Evolutionary conservation across 2,888 invertebrate genomes (phyloP), one percentile per base, ranked within the genome.

Genomic region (Villa cingulata): DNA sequence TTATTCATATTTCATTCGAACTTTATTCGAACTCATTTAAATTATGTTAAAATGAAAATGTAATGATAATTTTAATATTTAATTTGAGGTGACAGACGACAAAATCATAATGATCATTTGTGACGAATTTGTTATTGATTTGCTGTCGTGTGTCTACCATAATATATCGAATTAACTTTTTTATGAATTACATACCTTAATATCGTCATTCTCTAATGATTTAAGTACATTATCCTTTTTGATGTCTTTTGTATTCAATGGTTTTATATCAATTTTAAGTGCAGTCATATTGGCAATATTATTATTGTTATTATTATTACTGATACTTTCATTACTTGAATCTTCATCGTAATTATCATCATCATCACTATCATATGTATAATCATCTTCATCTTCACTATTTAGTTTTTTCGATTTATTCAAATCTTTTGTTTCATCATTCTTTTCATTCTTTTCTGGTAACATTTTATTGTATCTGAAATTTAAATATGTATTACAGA

Each of bases 381-480:
- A 41, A 18, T 48, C 42, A 12, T 50, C 37, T 37, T 50, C 47
- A 27, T 47, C 40, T n/a, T 49, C 45, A 37, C 9, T 36, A 27
- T 57, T 59, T 43, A 60, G 57, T 23, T 56, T 57, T 12, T 61
- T 55, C 27, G 49, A 46, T 41, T 57, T 17, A 55, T 56, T 45
- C 47, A 59, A 54, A 32, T 52, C 54, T 38, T 57, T 59, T 9
- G 50, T 53, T 3, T 52, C 55, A 48, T 58, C 58, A 37, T 55
- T 55, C 17, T 49, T 14, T 45, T 51, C 45, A 55, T 46, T 53
- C 52, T 16, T 47, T 48, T 61, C 57, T 14, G 65, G 61, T 48
- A 68, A 48, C 59, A 68, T 62, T 55, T 66, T 63, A 46, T 66
- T 64, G 44, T 61, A 63, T 50, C 66, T 63, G 27, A 14, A n/a